Conservation (phyloP, 1,140 invertebrate species). For the Anastrepha ludens region DNA sequence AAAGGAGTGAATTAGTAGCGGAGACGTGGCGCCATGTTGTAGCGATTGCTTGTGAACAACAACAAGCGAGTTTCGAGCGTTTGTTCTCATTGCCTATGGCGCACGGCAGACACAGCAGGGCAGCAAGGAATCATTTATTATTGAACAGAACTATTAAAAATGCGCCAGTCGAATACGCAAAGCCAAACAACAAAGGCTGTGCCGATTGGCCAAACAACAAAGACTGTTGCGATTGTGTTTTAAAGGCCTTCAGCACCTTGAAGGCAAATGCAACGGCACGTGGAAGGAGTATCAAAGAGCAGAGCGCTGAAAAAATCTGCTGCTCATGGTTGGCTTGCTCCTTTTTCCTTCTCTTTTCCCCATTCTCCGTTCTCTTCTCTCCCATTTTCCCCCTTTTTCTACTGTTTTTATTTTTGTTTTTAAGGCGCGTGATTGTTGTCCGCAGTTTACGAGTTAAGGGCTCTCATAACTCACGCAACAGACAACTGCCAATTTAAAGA, state of each 20-base stretch:
- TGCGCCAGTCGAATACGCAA: neutral
- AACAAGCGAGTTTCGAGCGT: no score
- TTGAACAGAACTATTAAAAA: slow-evolving; percentile 29
- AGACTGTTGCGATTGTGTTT: neutral
- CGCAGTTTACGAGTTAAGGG: neutral
- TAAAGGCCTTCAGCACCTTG: no score
- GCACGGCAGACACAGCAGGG: neutral
- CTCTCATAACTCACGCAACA: neutral
- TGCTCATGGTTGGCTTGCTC: no score
- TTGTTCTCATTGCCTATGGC: no score
- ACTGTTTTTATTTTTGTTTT: neutral
- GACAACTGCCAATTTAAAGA: neutral
- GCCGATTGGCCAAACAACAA: neutral
- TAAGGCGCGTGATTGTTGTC: neutral
- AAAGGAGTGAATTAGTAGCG: no score
- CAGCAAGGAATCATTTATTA: slow-evolving; percentile 5
- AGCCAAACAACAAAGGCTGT: neutral
- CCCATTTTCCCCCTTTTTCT: no score
- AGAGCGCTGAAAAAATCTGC: no score
- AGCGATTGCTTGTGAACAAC: neutral
- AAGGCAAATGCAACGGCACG: no score
- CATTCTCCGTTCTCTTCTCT: no score
- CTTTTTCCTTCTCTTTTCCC: no score
- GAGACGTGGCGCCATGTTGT: neutral
- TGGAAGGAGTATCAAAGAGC: no score